Percentiles rank a stretch among this genome's conserved stretches.
Evolutionary conservation across 2,888 invertebrate species (phyloP).

Genomic region (Rapana venosa): DNA sequence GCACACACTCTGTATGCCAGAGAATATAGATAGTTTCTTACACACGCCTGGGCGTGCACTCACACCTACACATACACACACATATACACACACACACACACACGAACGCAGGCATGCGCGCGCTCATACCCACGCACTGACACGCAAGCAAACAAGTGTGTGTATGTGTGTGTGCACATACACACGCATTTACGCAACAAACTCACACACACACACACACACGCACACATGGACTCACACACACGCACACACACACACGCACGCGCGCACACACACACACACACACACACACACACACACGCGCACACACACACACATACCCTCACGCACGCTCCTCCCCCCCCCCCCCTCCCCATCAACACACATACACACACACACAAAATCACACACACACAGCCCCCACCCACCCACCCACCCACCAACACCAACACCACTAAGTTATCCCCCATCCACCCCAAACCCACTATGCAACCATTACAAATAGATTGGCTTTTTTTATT

Average conservation of each 20-base stretch:
- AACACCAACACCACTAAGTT: no score
- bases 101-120: neutral
- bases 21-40: no score
- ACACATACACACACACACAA: neutral
- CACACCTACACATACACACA: no score
- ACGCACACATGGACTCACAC: neutral
- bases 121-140: neutral
- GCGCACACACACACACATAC: neutral
- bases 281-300: constrained; percentile 18
- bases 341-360: no score
- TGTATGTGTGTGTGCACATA: no score
- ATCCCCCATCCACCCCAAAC: no score
- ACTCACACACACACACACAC: constrained; percentile 23
- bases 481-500: no score
- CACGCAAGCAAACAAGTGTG: neutral
- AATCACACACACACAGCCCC: no score
- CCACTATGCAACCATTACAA: no score
- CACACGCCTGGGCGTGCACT: no score
- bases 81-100: neutral
- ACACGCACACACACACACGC: constrained; percentile 11
- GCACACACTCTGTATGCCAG: neutral
- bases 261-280: neutral
- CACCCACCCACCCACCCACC: no score
- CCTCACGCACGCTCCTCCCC: no score
- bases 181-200: neutral